A percentile compares a stretch with the other conserved stretches of the same genome.
These are phyloP conservation scores for Ophioderma brevispina DNA, from an alignment of 35 echinoderm and acorn worm genomes.

Conservation along the genomic window DNA sequence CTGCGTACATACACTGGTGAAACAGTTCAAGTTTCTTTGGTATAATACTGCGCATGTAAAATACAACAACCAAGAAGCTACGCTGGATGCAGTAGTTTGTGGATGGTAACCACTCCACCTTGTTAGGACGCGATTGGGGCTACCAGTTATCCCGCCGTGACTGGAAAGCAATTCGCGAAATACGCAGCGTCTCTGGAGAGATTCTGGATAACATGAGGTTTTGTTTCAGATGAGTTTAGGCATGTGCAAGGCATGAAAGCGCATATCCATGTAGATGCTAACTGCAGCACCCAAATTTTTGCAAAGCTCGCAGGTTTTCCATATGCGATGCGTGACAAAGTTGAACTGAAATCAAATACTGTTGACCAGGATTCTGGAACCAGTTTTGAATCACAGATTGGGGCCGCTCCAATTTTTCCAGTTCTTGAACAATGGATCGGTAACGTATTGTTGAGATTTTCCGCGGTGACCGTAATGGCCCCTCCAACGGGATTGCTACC, in stretches of 20 bases:
- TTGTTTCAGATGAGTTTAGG: neutral
- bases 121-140: neutral
- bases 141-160: neutral
- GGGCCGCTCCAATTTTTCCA: conserved; percentile 52
- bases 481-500: conserved; percentile 44
- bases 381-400: conserved; percentile 31
- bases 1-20: no score
- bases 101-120: neutral
- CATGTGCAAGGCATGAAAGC: neutral
- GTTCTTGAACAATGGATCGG: conserved; percentile 33
- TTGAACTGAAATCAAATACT: conserved; percentile 28
- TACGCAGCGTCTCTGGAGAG: neutral
- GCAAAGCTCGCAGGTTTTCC: conserved; percentile 44
- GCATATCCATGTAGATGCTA: neutral
- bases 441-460: conserved; percentile 49
- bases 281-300: conserved; percentile 30
- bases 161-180: neutral
- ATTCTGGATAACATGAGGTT: neutral
- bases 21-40: no score
- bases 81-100: no score
- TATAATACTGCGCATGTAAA: no score
- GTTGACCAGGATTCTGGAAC: conserved; percentile 48
- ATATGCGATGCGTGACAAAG: conserved; percentile 50
- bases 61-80: no score
- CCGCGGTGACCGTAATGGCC: conserved; percentile 69